Base-by-base conservation (phyloP, 2,888 invertebrate genomes). In the Pristionchus arcanus region DNA sequence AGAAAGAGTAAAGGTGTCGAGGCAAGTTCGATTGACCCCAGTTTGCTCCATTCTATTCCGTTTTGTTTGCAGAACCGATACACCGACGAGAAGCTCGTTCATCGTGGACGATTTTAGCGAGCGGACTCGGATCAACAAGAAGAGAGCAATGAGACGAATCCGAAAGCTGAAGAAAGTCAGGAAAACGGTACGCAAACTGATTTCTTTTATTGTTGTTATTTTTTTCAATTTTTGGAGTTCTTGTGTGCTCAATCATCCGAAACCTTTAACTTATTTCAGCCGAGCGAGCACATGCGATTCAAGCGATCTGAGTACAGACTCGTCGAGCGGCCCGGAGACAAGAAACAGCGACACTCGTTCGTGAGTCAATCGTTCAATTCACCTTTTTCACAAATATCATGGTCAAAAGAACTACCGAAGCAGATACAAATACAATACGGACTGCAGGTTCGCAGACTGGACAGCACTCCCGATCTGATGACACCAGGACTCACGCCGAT, bases 241-340 rank as follows among this genome's bases (percentile, higher is more conserved):
- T 25, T 42, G 5, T 21, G 4, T 13, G 13, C 74, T 28, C 25
- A 77, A 37, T 19, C 55, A 15, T 3, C 19, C 55, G 15, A 25
- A 34, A 21, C 21, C 13, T 21, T 34, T 9, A n/a, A 37, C 31
- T 34, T 19, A 34, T n/a, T 53, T 11, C 25, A 77, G 85, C 15
- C 15, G 16, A 19, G 16, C 25, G 37, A 31, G 7, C 85, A 86
- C 63, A 74, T 86, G 15, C 89, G 92, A 21, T 74, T 83, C 42
- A 93, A 93, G 81, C 66, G 93, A 89, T 92, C 91, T 91, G 91
- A 92, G 31, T 63, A 90, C 15, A 84, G 93, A 34, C 74, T 93
- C 19, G 91, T 93, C 42, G 37, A 77, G 42, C 21, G 31, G 25
- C 31, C 37, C 16, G 74, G 42, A 7, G 31, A 37, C 1, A 37